Evolutionary conservation across 2,113 vertebrate species (phyloP), one percentile per base, ranked within the genome.

Genomic region (Apaloderma vittatum): DNA sequence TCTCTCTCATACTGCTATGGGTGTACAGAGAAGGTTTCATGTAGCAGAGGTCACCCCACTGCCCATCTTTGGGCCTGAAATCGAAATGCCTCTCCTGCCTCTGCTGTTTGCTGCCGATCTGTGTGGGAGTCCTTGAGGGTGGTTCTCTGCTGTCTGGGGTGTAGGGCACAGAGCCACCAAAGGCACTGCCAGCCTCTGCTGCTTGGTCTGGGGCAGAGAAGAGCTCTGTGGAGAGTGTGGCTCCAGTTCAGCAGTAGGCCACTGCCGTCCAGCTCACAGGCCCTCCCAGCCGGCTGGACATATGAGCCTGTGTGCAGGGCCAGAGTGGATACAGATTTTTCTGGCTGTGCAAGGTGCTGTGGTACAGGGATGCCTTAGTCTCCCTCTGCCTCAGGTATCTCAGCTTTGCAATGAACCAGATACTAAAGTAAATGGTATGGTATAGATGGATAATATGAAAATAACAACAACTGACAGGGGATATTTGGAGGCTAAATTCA

Each of bases 141-240:
- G 55, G 45, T 32, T 75, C 32, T 71, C 30, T 75, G 12, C 15
- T 70, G 32, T 36, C 34, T 2, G 7, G 32, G 5, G 7, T 71
- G 34, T 24, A 51, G 37, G 34, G 26, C 45, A 63, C 23, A 30
- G 48, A 74, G 26, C n/a, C 51, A 57, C 51, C 45, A 30, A 49
- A 77, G 65, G n/a, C 54, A 37, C 30, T 65, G 72, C 36, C 1
- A 1, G 48, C 27, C 58, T 48, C 27, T 45, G 40, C 30, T 58
- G 32, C 77, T 61, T 79, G 24, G 5, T 46, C 32, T 51, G 46
- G 40, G 40, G 24, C 52, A 82, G 57, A 75, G 68, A 20, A 79
- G 32, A 34, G 20, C 27, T 85, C 48, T 51, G 58, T 30, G 27
- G 46, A 54, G 46, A 55, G 30, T 0, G 0, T 0, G 2, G 62